phyloP scores from a whole-genome alignment of 2,888 invertebrate species.

The Xanthia togata region DNA sequence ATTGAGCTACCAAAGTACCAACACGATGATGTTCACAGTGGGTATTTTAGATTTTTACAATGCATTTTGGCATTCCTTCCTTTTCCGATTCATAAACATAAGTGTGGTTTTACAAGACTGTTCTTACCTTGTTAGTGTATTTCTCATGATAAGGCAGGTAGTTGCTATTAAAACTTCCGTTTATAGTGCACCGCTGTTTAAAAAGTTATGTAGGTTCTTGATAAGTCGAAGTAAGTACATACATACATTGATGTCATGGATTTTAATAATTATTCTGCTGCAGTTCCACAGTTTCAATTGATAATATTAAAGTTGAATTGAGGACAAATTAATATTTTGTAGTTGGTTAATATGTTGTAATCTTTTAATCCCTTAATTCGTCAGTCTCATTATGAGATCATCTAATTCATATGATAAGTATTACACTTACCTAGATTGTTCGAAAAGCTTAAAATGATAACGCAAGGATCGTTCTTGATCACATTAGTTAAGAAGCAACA shows the following conservation, averaged over 20 bases:
- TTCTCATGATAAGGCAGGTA: slow-evolving; percentile 62
- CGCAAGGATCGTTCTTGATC: background rate
- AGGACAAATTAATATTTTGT: background rate
- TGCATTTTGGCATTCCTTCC: slow-evolving; percentile 15
- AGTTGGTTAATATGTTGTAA: background rate
- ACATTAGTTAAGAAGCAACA: slow-evolving; percentile 1
- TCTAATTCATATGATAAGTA: slow-evolving; percentile 24
- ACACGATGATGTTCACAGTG: slow-evolving; percentile 79
- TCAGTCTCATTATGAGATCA: slow-evolving; percentile 33
- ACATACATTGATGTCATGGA: background rate
- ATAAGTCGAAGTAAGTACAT: slow-evolving; percentile 41
- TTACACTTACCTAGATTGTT: background rate
- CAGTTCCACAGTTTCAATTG: background rate
- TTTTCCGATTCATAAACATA: slow-evolving; percentile 24
- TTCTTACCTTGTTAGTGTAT: slow-evolving; percentile 48
- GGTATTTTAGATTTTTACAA: slow-evolving; percentile 72
- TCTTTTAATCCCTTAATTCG: background rate
- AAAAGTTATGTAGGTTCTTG: slow-evolving; percentile 37
- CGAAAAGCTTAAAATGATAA: slow-evolving; percentile 11
- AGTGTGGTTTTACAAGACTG: slow-evolving; percentile 34
- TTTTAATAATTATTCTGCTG: background rate
- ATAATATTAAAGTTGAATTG: background rate
- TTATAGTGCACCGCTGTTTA: slow-evolving; percentile 43
- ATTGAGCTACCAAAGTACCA: slow-evolving; percentile 62
- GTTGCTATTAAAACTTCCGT: slow-evolving; percentile 56